Evolutionary conservation across 2,888 invertebrate species (phyloP), one percentile per base, ranked within the genome.

Genomic region (Lumbricus terrestris): DNA sequence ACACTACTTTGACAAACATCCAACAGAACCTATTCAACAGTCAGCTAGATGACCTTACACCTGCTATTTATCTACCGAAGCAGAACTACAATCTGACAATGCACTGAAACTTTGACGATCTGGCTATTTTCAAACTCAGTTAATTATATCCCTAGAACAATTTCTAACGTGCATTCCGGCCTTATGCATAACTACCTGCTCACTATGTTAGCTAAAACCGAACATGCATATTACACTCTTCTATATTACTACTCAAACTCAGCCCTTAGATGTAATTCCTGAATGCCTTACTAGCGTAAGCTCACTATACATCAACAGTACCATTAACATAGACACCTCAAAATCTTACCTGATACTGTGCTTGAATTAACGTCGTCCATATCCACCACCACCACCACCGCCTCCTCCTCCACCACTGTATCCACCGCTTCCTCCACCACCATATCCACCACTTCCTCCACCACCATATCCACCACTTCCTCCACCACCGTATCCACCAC

Each of bases 401-500:
- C 47, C 40, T 3, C 54, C 35, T 29, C 54, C 54, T 33, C 42
- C 33, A 54, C 47, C 89, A 89, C 69, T 42, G 42, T 47, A 29
- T 23, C 69, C 54, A 54, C 42, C n/a, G n/a, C 47, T 42, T 34
- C 69, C 47, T 15, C 69, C 33, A 54, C n/a, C 47, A 47, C 47
- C 89, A 89, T 23, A 23, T 16, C 85, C 35, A 35, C 85, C 37
- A 23, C 85, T 23, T 35, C 85, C 85, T 23, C 85, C 85, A 85
- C 23, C 16, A 23, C 85, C 85, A 85, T 29, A 29, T 23, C 89
- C 33, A 29, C 82, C 89, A 33, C 69, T 35, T 40, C 47, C 90
- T 18, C 85, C 85, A 85, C 37, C 88, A 88, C 82, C 90, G 88
- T 35, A 40, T 18, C 35, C 42, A 82, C 54, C 89, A 82, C 69